Evolutionary conservation across 2,888 invertebrate species (phyloP).

Genomic region (Alcis repandata): DNA sequence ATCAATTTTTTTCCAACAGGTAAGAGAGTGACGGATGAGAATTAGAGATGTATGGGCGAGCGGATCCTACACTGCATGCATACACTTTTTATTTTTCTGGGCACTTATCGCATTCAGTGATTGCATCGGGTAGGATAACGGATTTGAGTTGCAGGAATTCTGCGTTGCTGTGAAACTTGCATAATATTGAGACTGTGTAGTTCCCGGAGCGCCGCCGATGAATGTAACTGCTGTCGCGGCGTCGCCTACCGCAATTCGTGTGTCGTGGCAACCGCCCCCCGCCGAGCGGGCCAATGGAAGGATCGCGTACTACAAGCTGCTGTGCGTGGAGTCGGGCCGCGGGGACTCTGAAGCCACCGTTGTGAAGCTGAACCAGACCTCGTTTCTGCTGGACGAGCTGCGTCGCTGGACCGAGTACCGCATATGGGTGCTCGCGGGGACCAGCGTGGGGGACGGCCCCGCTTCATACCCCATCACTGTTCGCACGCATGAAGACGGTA

Average conservation of each 20-base stretch:
- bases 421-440: constrained; percentile 98
- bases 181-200: constrained; percentile 87
- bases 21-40: constrained; percentile 75
- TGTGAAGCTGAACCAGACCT: constrained; percentile 92
- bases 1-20: constrained; percentile 72
- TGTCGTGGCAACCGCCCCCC: constrained; percentile 97
- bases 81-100: constrained; percentile 68
- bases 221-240: constrained; percentile 96
- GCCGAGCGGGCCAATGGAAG: constrained; percentile 96
- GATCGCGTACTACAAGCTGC: constrained; percentile 97
- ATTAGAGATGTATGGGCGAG: constrained; percentile 81
- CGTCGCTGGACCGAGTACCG: constrained; percentile 98
- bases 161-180: constrained; percentile 41
- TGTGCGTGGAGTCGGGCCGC: constrained; percentile 94
- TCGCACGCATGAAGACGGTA: constrained; percentile 99
- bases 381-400: constrained; percentile 94
- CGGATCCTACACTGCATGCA: constrained; percentile 82
- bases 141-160: constrained; percentile 71
- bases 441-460: constrained; percentile 98
- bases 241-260: constrained; percentile 95
- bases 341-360: constrained; percentile 94
- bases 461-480: constrained; percentile 96
- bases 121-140: constrained; percentile 73
- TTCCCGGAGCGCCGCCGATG: constrained; percentile 98
- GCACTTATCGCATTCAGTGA: constrained; percentile 86